These are phyloP conservation scores for Melanophora roralis DNA, from an alignment of 2,888 invertebrate genomes.

Conservation along the genomic window DNA sequence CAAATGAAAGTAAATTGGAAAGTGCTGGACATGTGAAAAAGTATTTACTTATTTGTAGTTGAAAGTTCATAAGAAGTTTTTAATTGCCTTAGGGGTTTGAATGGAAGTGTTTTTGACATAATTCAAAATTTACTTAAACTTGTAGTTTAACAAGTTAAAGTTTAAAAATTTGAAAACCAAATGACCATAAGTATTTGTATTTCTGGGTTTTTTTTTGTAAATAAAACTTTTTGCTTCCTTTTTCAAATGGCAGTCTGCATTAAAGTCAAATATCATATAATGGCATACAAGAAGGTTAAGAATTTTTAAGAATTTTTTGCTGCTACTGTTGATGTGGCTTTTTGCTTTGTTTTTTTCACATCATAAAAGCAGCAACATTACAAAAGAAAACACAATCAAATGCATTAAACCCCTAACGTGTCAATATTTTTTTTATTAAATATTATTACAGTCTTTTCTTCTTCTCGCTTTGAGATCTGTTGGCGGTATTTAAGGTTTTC, in stretches of 20 bases:
- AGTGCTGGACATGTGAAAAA: no score
- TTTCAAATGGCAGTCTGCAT: background rate
- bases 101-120: background rate
- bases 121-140: background rate
- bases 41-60: no score
- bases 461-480: background rate
- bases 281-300: constrained; percentile 20
- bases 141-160: no score
- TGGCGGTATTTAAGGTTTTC: background rate
- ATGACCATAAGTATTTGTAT: no score
- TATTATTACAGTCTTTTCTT: background rate
- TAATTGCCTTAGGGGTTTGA: background rate
- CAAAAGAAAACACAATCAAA: background rate
- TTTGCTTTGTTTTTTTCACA: background rate
- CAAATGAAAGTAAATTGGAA: no score
- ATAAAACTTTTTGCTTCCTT: background rate
- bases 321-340: background rate
- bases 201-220: background rate
- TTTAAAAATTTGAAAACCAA: no score
- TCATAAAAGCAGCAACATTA: background rate
- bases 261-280: background rate
- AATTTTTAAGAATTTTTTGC: background rate
- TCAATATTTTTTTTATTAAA: constrained; percentile 28
- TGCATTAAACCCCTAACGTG: constrained; percentile 17
- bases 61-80: background rate